Percentiles rank a stretch among this genome's conserved stretches.
Evolutionary conservation across 2,888 invertebrate genomes (phyloP).

Genomic region (Lepidocyrtoides sp.): DNA sequence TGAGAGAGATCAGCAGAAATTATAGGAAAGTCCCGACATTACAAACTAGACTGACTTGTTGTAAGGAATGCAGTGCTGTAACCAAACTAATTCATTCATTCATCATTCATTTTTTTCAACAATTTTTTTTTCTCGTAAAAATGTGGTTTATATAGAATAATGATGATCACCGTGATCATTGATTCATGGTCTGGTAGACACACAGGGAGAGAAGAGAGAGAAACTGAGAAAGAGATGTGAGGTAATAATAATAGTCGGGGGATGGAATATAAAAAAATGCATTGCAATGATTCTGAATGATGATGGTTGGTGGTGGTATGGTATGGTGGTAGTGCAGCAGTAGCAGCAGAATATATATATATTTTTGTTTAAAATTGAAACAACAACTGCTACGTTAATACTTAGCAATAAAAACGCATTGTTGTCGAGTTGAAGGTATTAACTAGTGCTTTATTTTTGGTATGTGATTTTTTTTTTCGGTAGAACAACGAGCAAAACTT

Average conservation of each 20-base stretch:
- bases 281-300: conserved; percentile 24
- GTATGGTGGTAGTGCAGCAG: not conserved
- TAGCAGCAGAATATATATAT: not conserved
- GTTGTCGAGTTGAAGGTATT: conserved; percentile 14
- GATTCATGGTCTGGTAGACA: conserved; percentile 80
- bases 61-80: not conserved
- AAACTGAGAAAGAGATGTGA: too few relatives aligned
- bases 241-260: conserved; percentile 22
- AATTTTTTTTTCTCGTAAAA: conserved; percentile 49
- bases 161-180: conserved; percentile 63
- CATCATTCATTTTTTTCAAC: conserved; percentile 64
- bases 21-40: conserved; percentile 69
- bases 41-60: conserved; percentile 12
- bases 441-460: conserved; percentile 9
- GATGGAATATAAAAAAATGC: not conserved
- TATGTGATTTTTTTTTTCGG: conserved; percentile 25
- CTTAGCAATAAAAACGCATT: not conserved
- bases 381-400: conserved; percentile 11
- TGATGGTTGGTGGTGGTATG: too few relatives aligned
- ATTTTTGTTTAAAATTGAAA: not conserved
- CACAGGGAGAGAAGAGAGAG: too few relatives aligned
- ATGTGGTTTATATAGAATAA: conserved; percentile 54
- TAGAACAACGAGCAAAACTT: conserved; percentile 1
- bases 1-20: not conserved
- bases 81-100: conserved; percentile 71